Conservation (phyloP, 2,888 invertebrate genomes). For the Ornithoptera priamus region DNA sequence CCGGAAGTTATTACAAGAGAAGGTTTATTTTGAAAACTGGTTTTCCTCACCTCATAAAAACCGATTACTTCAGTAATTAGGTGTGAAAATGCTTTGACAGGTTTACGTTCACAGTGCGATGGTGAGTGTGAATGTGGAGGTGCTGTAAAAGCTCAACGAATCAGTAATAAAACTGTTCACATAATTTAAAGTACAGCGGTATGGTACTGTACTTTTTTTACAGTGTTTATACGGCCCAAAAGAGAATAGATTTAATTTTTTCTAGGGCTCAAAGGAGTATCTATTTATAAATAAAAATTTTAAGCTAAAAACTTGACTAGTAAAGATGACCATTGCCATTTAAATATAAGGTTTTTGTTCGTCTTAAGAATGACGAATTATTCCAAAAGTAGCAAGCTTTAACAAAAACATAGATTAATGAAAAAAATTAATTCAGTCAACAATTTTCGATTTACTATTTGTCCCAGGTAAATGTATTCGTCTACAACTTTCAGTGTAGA, state of each 20-base stretch:
- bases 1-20: not conserved
- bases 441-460: no score
- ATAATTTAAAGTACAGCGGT: constrained; percentile 30
- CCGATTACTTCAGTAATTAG: constrained; percentile 33
- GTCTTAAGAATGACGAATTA: no score
- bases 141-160: constrained; percentile 26
- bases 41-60: constrained; percentile 3
- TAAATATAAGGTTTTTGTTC: no score
- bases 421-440: no score
- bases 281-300: no score
- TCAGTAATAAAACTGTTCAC: constrained; percentile 33
- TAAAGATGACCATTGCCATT: no score
- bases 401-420: no score
- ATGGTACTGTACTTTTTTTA: constrained; percentile 19
- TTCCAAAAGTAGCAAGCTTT: no score
- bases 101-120: constrained; percentile 27
- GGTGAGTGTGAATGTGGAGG: constrained; percentile 24
- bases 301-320: no score
- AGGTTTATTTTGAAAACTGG: not conserved
- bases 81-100: constrained; percentile 37
- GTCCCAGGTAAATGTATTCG: no score
- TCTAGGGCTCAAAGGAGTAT: no score
- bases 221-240: not conserved
- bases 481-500: no score
- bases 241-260: not conserved